Evolutionary conservation across 2,888 invertebrate species (phyloP).

Genomic region (Gandaritis pyraliata): DNA sequence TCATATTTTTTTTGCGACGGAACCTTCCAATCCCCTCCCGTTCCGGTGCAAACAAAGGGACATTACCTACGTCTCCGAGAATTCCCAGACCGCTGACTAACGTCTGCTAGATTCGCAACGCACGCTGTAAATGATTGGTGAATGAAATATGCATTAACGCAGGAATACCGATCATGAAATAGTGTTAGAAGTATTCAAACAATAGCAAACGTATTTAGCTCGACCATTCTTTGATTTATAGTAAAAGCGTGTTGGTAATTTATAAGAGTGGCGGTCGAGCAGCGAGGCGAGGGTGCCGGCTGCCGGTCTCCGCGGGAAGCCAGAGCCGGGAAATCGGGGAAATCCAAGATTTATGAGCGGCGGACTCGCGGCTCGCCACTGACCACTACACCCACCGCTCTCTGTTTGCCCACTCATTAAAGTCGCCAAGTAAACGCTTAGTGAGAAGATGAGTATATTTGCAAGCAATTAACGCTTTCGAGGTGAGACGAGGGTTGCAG

Average conservation of each 20-base stretch:
- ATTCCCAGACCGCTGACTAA: slow-evolving; percentile 64
- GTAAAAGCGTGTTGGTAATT: slow-evolving; percentile 82
- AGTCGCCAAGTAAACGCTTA: slow-evolving; percentile 80
- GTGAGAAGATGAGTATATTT: slow-evolving; percentile 82
- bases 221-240: slow-evolving; percentile 80
- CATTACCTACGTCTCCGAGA: slow-evolving; percentile 61
- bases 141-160: slow-evolving; percentile 62
- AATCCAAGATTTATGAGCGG: slow-evolving; percentile 81
- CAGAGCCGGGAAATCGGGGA: slow-evolving; percentile 75
- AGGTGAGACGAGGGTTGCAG: slow-evolving; percentile 78
- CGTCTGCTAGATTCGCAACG: slow-evolving; percentile 57
- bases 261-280: slow-evolving; percentile 77
- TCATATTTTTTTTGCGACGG: slow-evolving; percentile 60
- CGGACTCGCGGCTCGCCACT: slow-evolving; percentile 62
- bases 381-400: slow-evolving; percentile 66
- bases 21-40: slow-evolving; percentile 68
- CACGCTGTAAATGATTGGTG: slow-evolving; percentile 49
- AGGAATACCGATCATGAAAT: slow-evolving; percentile 56
- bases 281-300: slow-evolving; percentile 63
- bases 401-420: slow-evolving; percentile 83
- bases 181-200: slow-evolving; percentile 75
- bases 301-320: slow-evolving; percentile 61
- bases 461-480: slow-evolving; percentile 80
- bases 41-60: slow-evolving; percentile 72
- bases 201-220: slow-evolving; percentile 82